Conservation (phyloP, 1,140 invertebrate genomes). For the Odontomachus brunneus region DNA sequence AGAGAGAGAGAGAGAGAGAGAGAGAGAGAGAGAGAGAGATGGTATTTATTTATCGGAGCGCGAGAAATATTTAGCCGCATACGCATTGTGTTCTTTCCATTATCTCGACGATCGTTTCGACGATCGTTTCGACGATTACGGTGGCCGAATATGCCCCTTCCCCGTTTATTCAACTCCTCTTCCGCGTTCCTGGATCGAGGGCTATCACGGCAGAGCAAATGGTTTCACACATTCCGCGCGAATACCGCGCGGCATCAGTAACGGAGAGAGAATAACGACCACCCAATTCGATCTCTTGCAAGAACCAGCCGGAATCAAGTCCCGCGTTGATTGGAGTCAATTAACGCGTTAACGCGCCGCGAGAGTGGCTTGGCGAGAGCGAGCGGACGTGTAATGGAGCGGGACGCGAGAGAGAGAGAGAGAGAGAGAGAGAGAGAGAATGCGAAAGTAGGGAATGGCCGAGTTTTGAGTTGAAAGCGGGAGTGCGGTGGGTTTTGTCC, state of each 20-base stretch:
- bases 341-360: conserved; percentile 57
- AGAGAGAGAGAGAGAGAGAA: conserved; percentile 54
- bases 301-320: conserved; percentile 27
- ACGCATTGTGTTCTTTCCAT: no score
- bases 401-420: conserved; percentile 6
- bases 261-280: conserved; percentile 22
- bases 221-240: conserved; percentile 6
- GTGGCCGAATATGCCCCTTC: no score
- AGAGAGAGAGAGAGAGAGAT: no score
- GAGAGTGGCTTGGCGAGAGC: not conserved
- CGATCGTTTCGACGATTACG: no score
- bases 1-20: not conserved
- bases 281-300: conserved; percentile 9
- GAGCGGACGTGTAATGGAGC: not conserved
- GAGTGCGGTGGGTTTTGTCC: conserved; percentile 57
- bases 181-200: conserved; percentile 33
- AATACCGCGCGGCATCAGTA: conserved; percentile 4
- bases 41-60: not conserved
- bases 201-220: not conserved
- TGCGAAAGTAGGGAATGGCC: conserved; percentile 55
- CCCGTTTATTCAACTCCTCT: conserved; percentile 10
- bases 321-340: conserved; percentile 54
- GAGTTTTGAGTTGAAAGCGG: conserved; percentile 61
- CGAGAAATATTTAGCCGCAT: not conserved
- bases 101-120: no score